Conservation (phyloP, 2,113 vertebrate genomes). For the Petromus typicus region DNA sequence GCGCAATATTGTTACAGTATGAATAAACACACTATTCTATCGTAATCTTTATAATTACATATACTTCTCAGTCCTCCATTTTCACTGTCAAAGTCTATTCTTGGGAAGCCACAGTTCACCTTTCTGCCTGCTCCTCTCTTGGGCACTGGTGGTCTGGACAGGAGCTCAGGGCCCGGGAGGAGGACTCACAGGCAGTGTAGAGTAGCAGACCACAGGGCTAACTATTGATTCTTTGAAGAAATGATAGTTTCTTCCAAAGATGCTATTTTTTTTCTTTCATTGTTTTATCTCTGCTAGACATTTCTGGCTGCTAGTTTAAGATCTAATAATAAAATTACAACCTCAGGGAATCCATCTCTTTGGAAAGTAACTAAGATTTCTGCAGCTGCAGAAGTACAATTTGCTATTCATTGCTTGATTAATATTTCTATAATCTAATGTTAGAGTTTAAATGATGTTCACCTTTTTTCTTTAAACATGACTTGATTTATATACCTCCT, state of each 20-base stretch:
- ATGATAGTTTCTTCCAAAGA: background rate
- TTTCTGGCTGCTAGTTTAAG: constrained; percentile 24
- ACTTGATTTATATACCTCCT: background rate
- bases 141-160: background rate
- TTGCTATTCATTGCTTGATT: constrained; percentile 25
- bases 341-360: background rate
- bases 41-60: background rate
- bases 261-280: background rate
- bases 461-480: background rate
- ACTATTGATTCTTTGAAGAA: background rate
- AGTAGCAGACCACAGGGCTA: background rate
- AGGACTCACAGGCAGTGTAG: background rate
- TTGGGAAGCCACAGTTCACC: background rate
- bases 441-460: background rate
- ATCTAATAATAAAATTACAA: background rate
- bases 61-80: background rate
- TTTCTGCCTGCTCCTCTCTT: background rate
- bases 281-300: background rate
- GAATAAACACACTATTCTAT: background rate
- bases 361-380: constrained; percentile 23
- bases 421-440: background rate
- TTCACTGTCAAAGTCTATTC: background rate
- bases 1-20: background rate
- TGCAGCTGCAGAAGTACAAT: constrained; percentile 11
- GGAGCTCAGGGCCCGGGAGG: background rate